Percentiles rank a stretch among this genome's conserved stretches.
Evolutionary conservation across 2,888 invertebrate species (phyloP).

Genomic region (Stenichneumon culpator): DNA sequence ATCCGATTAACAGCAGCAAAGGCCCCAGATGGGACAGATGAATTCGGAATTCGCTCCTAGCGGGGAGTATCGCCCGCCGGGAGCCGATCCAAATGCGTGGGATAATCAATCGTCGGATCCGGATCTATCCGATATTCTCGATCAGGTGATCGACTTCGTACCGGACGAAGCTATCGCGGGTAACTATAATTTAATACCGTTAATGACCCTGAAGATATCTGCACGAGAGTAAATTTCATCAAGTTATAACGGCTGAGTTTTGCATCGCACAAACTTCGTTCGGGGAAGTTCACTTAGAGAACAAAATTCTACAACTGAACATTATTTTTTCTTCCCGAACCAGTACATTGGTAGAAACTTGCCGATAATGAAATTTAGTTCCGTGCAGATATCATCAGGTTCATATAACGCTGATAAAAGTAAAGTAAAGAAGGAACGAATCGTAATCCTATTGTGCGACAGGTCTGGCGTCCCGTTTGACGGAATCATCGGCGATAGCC

Average conservation of each 20-base stretch:
- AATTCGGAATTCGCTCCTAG: constrained; percentile 84
- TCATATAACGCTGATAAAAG: background rate
- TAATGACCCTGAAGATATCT: too few species aligned
- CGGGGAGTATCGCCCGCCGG: constrained; percentile 81
- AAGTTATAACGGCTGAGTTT: too few species aligned
- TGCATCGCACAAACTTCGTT: too few species aligned
- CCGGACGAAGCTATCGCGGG: constrained; percentile 87
- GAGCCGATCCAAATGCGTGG: constrained; percentile 84
- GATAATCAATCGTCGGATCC: constrained; percentile 88
- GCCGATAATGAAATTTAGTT: too few species aligned
- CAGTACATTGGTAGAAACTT: background rate
- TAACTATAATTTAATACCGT: constrained; percentile 65
- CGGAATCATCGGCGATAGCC: constrained; percentile 82
- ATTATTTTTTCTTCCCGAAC: background rate
- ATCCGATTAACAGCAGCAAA: constrained; percentile 76
- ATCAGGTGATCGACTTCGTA: constrained; percentile 94
- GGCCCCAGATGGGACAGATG: constrained; percentile 83
- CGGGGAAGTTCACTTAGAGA: too few species aligned
- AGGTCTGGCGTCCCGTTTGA: constrained; percentile 68
- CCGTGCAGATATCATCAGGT: too few species aligned
- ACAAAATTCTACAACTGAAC: too few species aligned
- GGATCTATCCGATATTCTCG: constrained; percentile 93
- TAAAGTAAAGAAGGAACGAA: constrained; percentile 51
- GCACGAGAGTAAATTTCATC: too few species aligned
- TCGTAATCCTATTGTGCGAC: constrained; percentile 49